A percentile compares a stretch with the other conserved stretches of the same genome.
phyloP scores from a whole-genome alignment of 2,113 vertebrate species.

The Osmerus mordax region DNA sequence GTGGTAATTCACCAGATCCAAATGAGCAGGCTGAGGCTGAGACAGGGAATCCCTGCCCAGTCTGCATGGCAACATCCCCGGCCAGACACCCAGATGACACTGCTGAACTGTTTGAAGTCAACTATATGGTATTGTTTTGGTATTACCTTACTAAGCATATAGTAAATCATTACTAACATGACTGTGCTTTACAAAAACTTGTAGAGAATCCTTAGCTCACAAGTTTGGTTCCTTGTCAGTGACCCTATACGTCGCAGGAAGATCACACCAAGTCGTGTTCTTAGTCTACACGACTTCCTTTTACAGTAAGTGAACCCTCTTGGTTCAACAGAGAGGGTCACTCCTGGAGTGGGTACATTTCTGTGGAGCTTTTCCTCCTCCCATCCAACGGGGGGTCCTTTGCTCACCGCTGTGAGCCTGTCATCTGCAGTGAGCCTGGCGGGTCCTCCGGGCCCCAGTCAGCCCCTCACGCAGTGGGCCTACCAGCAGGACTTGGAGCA shows the following conservation, averaged over 20 bases:
- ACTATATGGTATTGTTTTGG: no score
- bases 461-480: conserved; percentile 64
- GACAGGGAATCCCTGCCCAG: conserved; percentile 21
- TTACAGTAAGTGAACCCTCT: conserved; percentile 10
- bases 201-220: no score
- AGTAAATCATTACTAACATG: no score
- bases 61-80: conserved; percentile 6
- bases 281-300: background rate
- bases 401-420: conserved; percentile 66
- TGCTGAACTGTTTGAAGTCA: background rate
- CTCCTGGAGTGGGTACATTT: conserved; percentile 18
- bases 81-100: conserved; percentile 16
- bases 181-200: no score
- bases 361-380: conserved; percentile 21
- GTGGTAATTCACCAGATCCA: conserved; percentile 28
- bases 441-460: conserved; percentile 63
- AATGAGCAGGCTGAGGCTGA: conserved; percentile 22
- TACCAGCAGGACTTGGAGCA: conserved; percentile 82
- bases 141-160: no score
- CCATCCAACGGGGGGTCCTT: conserved; percentile 45
- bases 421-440: conserved; percentile 71
- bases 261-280: background rate
- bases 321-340: conserved; percentile 12
- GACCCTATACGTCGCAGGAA: no score
- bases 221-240: no score